Evolutionary conservation across 2,113 vertebrate species (phyloP).

Genomic region (Paedocypris sp.): DNA sequence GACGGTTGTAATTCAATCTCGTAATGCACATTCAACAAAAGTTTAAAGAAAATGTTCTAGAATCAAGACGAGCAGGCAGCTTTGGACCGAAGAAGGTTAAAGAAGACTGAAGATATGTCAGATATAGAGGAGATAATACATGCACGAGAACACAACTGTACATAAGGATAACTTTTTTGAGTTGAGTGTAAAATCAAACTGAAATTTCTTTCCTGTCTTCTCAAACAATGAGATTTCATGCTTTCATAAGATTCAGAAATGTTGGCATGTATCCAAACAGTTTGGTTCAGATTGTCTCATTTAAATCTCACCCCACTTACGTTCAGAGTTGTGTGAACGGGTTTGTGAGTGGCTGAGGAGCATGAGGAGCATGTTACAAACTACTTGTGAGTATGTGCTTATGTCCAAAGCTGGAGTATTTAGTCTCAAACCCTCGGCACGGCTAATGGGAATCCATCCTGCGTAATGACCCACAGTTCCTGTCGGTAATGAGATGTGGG

Average conservation of each 20-base stretch:
- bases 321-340: neutral
- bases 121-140: no score
- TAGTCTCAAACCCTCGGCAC: constrained; percentile 46
- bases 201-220: no score
- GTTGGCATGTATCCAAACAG: neutral
- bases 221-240: no score
- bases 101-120: no score
- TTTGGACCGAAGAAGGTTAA: no score
- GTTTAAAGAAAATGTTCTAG: no score
- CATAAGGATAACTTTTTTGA: no score
- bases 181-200: no score
- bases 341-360: neutral
- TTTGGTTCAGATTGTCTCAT: neutral
- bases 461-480: constrained; percentile 84
- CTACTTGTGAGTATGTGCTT: neutral
- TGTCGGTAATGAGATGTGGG: constrained; percentile 89
- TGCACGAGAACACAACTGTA: no score
- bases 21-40: no score
- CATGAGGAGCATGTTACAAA: constrained; percentile 14
- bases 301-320: constrained; percentile 1
- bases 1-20: no score
- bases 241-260: neutral
- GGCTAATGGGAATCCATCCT: constrained; percentile 83
- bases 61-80: no score
- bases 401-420: constrained; percentile 21